Evolutionary conservation across 1,140 invertebrate genomes (phyloP), one percentile per base, ranked within the genome.

Genomic region (Aphelinus atriplicis): DNA sequence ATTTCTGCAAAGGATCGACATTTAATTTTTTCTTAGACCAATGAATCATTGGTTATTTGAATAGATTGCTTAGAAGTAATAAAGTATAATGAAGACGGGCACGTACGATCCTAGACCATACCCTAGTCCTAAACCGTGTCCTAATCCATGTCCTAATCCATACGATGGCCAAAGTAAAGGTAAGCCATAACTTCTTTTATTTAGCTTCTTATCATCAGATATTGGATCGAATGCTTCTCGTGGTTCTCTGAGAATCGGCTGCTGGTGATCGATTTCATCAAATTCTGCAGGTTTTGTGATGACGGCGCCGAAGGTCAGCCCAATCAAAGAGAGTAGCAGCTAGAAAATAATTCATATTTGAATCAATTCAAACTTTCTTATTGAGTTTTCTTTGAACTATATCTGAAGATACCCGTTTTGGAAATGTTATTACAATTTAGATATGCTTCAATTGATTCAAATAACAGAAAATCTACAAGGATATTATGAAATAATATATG

Each of bases 171-270:
- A 62, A 3, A 64, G 3, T 71, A 69, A 73, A 0, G 65, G 66
- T 65, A 63, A 69, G n/a, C 78, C 77, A 26, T 80, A 75, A 70
- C 83, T 82, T 62, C 81, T 80, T 58, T 85, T 85, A 1, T 75
- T 73, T 10, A 84, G 42, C 66, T 79, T 83, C 53, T 80, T 84
- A 45, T 80, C 80, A 1, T 73, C 75, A 2, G 47, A 3, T 26
- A 26, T 26, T 4, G 51, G 10, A 5, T 78, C 75, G 43, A 56
- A 43, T 4, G 65, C 64, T 5, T 69, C 64, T n/a, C 78, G 62
- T 3, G 61, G 51, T 45, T 75, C 74, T 57, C 72, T 56, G 46
- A 69, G 26, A 3, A 58, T 51, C 0, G 55, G 62, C 7, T 65
- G 69, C 60, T 79, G 64, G 26, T 58, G 46, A 0, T 68, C 55